Base-by-base conservation (phyloP, 1,140 invertebrate genomes). In the Apis florea region DNA sequence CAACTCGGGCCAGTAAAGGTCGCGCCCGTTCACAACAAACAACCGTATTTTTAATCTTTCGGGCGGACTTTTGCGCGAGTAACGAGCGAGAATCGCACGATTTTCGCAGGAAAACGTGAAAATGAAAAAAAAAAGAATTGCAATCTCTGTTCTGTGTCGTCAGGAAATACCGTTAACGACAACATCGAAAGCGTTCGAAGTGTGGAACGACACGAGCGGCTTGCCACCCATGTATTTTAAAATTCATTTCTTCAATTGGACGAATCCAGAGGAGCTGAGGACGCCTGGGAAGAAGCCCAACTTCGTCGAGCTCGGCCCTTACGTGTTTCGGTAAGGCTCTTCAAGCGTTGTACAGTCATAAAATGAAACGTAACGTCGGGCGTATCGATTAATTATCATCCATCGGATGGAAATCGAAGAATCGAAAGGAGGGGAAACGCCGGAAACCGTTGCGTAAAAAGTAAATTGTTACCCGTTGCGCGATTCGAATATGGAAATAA, bases 291-390 rank as follows among this genome's bases (percentile, higher is more conserved):
- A 90, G 6, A 95, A 95, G 82, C 95, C 95, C 21, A 92, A 90
- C 53, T 93, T 96, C 53, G 91, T 92, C 54, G 93, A 96, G 91
- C 49, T 95, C 13, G 97, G 97, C 75, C 97, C 97, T 0, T 97
- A 97, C 89, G 94, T 95, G 47, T 95, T 95, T 82, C 92, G 84
- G 95, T 95, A 88, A 90, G 91, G 85, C 0, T 58, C 11, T 13
- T 19, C 24, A 49, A 1, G 11, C 9, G 21, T 13, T 31, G 2
- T 0, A 11, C 21, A 3, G 6, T 19, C 1, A 3, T n/a, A 49
- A 9, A 17, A 26, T 8, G 10, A 26, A 19, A 8, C 11, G 2
- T 8, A 31, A 19, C 21, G 13, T 13, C 3, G 63, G 0, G 6
- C 11, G 9, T 56, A 54, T n/a, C 66, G 54, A 82, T 82, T 77